phyloP scores from a whole-genome alignment of 2,113 vertebrate species.

The Piaya cayana region DNA sequence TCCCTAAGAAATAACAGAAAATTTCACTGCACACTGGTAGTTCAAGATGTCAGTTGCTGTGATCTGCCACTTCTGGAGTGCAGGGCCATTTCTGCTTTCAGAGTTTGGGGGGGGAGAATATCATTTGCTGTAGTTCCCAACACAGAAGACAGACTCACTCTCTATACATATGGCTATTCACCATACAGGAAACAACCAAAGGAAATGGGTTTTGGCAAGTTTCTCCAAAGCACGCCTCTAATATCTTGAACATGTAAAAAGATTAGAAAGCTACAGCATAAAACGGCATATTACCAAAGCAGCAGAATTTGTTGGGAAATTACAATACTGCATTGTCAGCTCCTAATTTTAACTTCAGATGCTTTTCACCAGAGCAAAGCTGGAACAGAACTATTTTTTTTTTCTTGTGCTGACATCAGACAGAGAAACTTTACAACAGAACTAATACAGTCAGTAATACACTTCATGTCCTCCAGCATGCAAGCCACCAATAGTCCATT shows the following conservation, averaged over 20 bases:
- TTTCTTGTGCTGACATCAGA: neutral
- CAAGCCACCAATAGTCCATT: neutral
- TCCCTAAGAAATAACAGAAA: neutral
- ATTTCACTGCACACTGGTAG: neutral
- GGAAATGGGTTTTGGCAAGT: neutral
- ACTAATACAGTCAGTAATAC: neutral
- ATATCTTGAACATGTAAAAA: neutral
- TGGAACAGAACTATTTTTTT: neutral
- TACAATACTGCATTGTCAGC: neutral
- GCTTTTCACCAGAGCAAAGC: neutral
- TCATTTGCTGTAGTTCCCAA: neutral
- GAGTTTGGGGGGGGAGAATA: fast-evolving
- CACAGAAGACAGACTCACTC: neutral
- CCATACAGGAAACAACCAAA: neutral
- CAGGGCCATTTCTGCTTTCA: neutral
- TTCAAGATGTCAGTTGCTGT: neutral
- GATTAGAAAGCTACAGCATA: neutral
- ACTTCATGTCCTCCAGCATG: fast-evolving
- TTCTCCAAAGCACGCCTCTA: neutral
- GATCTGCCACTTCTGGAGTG: neutral
- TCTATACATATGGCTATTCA: neutral
- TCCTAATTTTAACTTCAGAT: fast-evolving
- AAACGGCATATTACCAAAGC: neutral
- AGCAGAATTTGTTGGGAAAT: neutral
- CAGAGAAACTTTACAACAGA: neutral